Base-by-base conservation (phyloP, 30 jellyfish, hydroid and myxozoan species). In the Sanderia malayensis region DNA sequence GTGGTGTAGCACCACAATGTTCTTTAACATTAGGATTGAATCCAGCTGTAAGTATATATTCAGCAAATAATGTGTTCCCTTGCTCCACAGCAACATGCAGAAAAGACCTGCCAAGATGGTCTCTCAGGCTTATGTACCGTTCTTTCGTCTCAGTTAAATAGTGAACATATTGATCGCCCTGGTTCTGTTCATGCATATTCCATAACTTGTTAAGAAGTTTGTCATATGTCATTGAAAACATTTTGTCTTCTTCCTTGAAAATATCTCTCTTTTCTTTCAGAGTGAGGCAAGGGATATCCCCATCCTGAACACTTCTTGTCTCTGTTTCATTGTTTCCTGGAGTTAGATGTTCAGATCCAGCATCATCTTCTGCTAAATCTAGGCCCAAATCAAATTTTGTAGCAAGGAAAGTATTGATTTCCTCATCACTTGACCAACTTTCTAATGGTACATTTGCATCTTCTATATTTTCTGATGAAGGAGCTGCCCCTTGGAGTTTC, bases 201-300 rank as follows among this genome's bases (percentile, higher is more conserved):
- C 64, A 49, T 49, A 49, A 49, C 64, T 49, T 49, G 64, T 49
- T 49, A 49, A 49, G 64, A 19, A 49, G 64, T 49, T 49, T 49
- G 27, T 49, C 64, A 49, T 49, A 49, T 49, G 23, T 49, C 64
- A 49, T 49, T 49, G 64, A 49, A 49, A 49, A 49, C 2, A 49
- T 18, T 49, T 49, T 49, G 64, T 49, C 64, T 49, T 49, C 64
- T 49, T 49, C 64, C 64, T 49, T 49, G 64, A 49, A 49, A 49
- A 49, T 49, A 49, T 49, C 64, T 49, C 24, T 49, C 64, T 49
- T 49, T 18, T 49, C 64, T 49, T 49, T 49, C 64, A 49, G 27
- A 49, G 64, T 49, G 18, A 49, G 64, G 64, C 64, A 49, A 49
- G 64, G 64, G 64, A 49, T 49, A 49, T 49, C 64, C 64, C 64